These are phyloP conservation scores for Psilanteris sp. DNA, from an alignment of 1,140 invertebrate species.

Conservation along the genomic window DNA sequence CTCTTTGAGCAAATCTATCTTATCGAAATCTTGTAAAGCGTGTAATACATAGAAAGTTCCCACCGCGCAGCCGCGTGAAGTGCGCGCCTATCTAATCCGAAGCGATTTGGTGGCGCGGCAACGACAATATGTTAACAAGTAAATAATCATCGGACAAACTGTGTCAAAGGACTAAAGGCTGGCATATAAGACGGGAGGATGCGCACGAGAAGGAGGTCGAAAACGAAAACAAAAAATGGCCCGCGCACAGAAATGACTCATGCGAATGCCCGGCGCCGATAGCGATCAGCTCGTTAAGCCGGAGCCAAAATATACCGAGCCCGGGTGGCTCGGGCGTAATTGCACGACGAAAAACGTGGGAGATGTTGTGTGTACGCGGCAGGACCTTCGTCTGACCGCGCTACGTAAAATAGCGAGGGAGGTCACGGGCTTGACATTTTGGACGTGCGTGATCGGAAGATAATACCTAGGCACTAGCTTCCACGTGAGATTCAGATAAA, in stretches of 20 bases:
- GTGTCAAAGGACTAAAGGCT: too few species aligned
- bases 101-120: background rate
- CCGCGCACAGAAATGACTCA: conserved; percentile 72
- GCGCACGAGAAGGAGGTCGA: conserved; percentile 19
- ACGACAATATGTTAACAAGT: conserved; percentile 25
- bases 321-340: conserved; percentile 65
- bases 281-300: conserved; percentile 77
- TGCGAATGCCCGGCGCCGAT: conserved; percentile 69
- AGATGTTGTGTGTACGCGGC: conserved; percentile 37
- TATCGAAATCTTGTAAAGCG: conserved; percentile 48
- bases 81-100: conserved; percentile 36
- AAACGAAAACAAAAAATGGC: too few species aligned
- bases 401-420: conserved; percentile 69
- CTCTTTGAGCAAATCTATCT: conserved; percentile 45
- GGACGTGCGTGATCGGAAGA: conserved; percentile 75
- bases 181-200: too few species aligned
- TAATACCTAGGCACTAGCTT: conserved; percentile 59
- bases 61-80: background rate
- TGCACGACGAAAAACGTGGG: conserved; percentile 65
- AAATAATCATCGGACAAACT: conserved; percentile 24
- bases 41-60: conserved; percentile 50
- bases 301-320: conserved; percentile 68
- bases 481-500: conserved; percentile 66
- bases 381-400: conserved; percentile 41
- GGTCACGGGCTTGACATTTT: conserved; percentile 74